Base-by-base conservation (phyloP, 2,113 vertebrate species). In the Sturnus vulgaris region DNA sequence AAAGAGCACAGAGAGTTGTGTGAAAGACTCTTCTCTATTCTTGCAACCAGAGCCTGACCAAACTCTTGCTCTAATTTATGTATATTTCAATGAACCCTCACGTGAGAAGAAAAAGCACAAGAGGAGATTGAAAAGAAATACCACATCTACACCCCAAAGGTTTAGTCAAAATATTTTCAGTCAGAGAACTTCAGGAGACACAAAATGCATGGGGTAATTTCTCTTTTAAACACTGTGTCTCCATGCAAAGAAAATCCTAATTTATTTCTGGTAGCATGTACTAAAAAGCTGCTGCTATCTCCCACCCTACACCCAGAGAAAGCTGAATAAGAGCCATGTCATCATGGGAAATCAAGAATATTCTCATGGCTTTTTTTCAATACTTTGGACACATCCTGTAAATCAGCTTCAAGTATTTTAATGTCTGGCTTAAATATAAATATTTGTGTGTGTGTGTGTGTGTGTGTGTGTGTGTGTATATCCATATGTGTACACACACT, bases 401-500 rank as follows among this genome's bases (percentile, higher is more conserved):
- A 85, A 66, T 71, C 42, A 66, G 15, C 46, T 39, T 39, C 3
- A 49, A 66, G 24, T 53, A 33, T 49, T 75, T 66, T 66, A 37
- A 60, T 4, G 3, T 40, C 35, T n/a, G 33, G 9, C 18, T 42
- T 44, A 60, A 65, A 88, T 40, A 88, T 8, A 72, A 66, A 70
- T 35, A 25, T 22, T 9, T 56, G 10, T 22, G 5, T 50, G 7
- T 17, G 8, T 18, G 10, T 44, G 10, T 35, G 3, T 8, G 7
- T 17, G 8, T 39, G 39, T 39, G 39, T 39, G 39, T 27, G 4
- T 18, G 10, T 44, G 10, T 35, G 3, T 8, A 0, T 28, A 3
- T 35, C 7, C 16, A 2, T 28, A 2, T 30, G 3, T 28, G 9
- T 14, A 14, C 2, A 59, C 3, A 19, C 4, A 33, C 2, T 47